Base-by-base conservation (phyloP, 2,113 vertebrate genomes). In the Oostethus manadensis region DNA sequence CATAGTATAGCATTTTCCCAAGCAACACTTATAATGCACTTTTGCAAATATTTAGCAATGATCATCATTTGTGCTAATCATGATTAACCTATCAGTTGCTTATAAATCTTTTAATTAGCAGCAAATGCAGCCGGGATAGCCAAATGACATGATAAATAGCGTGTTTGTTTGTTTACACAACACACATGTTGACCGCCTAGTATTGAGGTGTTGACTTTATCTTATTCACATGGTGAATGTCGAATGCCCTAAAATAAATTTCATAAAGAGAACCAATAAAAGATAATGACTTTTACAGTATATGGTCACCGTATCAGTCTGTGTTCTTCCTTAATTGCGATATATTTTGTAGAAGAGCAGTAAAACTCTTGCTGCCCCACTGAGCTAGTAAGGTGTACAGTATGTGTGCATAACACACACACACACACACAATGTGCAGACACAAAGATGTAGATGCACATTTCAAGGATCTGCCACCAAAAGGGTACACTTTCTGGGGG, bases 401-500 rank as follows among this genome's bases (percentile, higher is more conserved):
- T n/a, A 6, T 8, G 21, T 15, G 20, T 49, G 13, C 6, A 33
- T 33, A 33, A 33, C 29, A 8, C 29, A 7, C 29, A 33, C 29
- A 8, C 29, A 7, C 29, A 33, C 3, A 21, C 18, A 3, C 18
- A 11, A 10, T 1, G 18, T 20, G 47, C 8, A 20, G 10, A 17
- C 20, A 18, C 18, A 50, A 21, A 50, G 21, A 50, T 50, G 22
- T 50, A 22, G 48, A 22, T 17, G 2, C 18, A 43, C 29, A 42
- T 0, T 73, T 55, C 17, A 42, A 69, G 55, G 62, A 56, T 70
- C 61, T 29, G 62, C 64, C 61, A 63, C 58, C 51, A 68, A 66
- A 58, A 48, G 53, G 38, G 43, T 15, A 26, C 15, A 14, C n/a
- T 26, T 53, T 60, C 53, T 53, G n/a, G 49, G 57, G 26, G 62